Evolutionary conservation across 2,113 vertebrate species (phyloP), one percentile per base, ranked within the genome.

Genomic region (Machaerirhynchus nigripectus): DNA sequence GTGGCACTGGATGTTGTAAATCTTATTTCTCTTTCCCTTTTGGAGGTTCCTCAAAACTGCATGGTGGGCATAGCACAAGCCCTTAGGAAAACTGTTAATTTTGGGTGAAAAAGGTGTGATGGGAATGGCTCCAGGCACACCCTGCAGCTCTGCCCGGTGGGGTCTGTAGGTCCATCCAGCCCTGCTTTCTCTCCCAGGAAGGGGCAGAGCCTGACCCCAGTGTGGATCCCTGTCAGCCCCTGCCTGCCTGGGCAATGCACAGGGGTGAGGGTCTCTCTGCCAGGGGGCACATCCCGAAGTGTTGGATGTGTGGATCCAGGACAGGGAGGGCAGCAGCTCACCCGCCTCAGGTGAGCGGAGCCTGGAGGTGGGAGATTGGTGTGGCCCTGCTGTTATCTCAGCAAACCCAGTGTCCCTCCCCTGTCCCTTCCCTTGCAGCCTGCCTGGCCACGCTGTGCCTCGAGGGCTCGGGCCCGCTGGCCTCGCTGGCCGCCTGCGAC

Each of bases 401-500:
- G 35, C 60, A 75, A n/a, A 39, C 13, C 30, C 11, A 11, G 12
- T 1, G 5, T 14, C 49, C 31, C 1, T 55, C 46, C 37, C 22
- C 84, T 84, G 63, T 60, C 16, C 87, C 84, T 67, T 78, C 74
- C 11, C 47, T 46, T n/a, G 39, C 88, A 99, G 99, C 96, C 53
- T 99, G 99, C 97, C 96, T 99, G 83, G 98, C 96, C 84, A 99
- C 98, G 7, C 59, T 98, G 93, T 96, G 90, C 81, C 97, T 99
- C 68, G 98, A 99, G 37, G 98, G 99, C 50, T 98, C 98, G 0
- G 99, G 99, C 39, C 98, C 99, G 0, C 96, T 99, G 96, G 97
- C 98, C 28, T 98, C 99, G 2, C 95, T 99, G 93, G 98, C 98
- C 1, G 96, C 97, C 40, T 98, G 97, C 0, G 98, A 99, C 95